These are phyloP conservation scores for Babyrousa celebensis DNA, from an alignment of 2,797 vertebrate species.

Conservation along the genomic window DNA sequence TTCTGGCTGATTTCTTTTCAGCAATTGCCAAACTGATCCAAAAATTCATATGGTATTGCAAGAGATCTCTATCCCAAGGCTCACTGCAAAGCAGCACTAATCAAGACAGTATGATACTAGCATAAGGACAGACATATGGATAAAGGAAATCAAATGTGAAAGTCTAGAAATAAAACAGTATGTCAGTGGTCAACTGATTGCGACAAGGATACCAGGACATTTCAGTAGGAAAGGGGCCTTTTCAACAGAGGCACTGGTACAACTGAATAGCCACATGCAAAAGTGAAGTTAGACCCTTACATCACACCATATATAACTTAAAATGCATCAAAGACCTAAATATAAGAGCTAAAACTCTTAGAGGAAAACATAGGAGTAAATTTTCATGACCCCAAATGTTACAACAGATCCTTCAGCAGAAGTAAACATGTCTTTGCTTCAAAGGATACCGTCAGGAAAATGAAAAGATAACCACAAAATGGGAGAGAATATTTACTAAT, in stretches of 20 bases:
- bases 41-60: no score
- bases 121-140: no score
- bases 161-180: neutral
- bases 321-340: neutral
- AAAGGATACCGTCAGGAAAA: no score
- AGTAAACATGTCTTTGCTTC: no score
- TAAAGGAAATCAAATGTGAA: neutral
- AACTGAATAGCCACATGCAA: neutral
- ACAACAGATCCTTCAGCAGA: no score
- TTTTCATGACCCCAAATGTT: neutral
- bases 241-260: neutral
- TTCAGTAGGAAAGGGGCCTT: constrained; percentile 7
- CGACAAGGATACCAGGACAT: neutral
- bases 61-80: no score
- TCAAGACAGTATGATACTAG: no score
- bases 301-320: neutral
- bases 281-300: neutral
- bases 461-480: no score
- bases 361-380: neutral
- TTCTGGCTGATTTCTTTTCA: no score
- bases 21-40: no score
- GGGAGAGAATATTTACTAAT: no score
- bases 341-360: neutral
- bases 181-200: neutral
- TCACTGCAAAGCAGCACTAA: no score